Evolutionary conservation across 1,140 invertebrate genomes (phyloP), one percentile per base, ranked within the genome.

Genomic region (Drosophila kikkawai): DNA sequence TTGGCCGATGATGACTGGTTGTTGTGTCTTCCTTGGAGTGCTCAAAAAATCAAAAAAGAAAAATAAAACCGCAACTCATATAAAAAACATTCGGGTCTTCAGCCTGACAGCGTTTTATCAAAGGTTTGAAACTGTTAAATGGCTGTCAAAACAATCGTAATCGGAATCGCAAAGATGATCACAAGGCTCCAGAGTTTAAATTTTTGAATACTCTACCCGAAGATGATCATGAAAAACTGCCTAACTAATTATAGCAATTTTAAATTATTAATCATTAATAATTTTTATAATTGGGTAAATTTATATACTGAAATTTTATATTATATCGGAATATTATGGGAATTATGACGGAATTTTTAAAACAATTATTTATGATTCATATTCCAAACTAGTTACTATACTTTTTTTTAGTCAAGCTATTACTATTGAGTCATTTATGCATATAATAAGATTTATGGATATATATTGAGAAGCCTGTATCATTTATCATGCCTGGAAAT

Each of bases 61-160:
- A 67, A 39, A 47, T 36, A 37, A 55, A 70, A 70, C 29, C 47
- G 37, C 63, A 66, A 67, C 39, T 61, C 56, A 45, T 32, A 66
- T 32, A 67, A 37, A 50, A 55, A 34, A 17, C 3, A n/a, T 26
- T 56, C 50, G 42, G 66, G 66, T 70, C 67, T 69, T 50, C 65
- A 70, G 67, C 67, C 67, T 44, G 63, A 67, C 47, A 70, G 19
- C 13, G 8, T 67, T 65, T 65, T 66, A 44, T 61, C 63, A 66
- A 66, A 22, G 63, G 63, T 32, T 66, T 66, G 26, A 66, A 66
- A 37, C 29, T 44, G 57, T 44, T 63, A 44, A 61, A 44, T 34
- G 29, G 7, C 63, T 44, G 57, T 44, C 57, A 36, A 34, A 12
- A 66, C 29, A 63, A 63, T 63, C 56, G 41, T 42, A 44, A 65